Percentiles rank a stretch among this genome's conserved stretches.
These are phyloP conservation scores for Metridium senile DNA, from an alignment of 92 coral and sea anemone species.

Conservation along the genomic window DNA sequence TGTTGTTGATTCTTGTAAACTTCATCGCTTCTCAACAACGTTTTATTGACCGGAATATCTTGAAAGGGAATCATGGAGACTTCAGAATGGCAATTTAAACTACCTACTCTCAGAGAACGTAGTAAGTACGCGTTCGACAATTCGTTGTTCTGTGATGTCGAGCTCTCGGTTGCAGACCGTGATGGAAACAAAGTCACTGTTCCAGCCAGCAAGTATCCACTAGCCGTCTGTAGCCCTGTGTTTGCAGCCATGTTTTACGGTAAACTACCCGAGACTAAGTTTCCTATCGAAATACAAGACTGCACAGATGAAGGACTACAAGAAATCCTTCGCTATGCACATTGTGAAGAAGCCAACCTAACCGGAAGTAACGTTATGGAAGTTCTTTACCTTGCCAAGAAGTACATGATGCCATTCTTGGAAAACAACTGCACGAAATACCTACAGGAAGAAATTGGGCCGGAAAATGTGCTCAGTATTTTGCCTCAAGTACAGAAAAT, in stretches of 20 bases:
- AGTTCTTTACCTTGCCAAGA: conserved; percentile 22
- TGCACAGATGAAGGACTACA: conserved; percentile 26
- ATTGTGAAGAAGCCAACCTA: conserved; percentile 18
- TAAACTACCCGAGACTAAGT: conserved; percentile 16
- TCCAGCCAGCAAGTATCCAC: conserved; percentile 34
- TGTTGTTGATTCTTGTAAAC: too few relatives aligned
- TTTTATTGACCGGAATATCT: background rate
- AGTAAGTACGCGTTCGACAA: conserved; percentile 24
- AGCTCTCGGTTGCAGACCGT: conserved; percentile 15
- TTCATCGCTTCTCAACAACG: background rate
- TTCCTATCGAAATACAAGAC: conserved; percentile 8
- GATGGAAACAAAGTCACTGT: conserved; percentile 9
- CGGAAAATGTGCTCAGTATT: conserved; percentile 13
- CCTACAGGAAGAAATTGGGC: background rate
- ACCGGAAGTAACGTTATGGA: conserved; percentile 28
- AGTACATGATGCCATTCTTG: conserved; percentile 31
- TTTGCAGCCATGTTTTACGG: conserved; percentile 44
- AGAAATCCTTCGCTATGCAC: conserved; percentile 27
- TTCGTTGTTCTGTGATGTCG: conserved; percentile 30
- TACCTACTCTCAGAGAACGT: conserved; percentile 13
- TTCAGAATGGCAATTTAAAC: conserved; percentile 15
- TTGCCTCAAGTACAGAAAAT: conserved; percentile 7
- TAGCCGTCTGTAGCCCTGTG: conserved; percentile 38
- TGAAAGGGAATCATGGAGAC: background rate
- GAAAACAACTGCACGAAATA: conserved; percentile 7